Evolutionary conservation across 2,113 vertebrate species (phyloP), one percentile per base, ranked within the genome.

Genomic region (Dendrocopos noguchii): DNA sequence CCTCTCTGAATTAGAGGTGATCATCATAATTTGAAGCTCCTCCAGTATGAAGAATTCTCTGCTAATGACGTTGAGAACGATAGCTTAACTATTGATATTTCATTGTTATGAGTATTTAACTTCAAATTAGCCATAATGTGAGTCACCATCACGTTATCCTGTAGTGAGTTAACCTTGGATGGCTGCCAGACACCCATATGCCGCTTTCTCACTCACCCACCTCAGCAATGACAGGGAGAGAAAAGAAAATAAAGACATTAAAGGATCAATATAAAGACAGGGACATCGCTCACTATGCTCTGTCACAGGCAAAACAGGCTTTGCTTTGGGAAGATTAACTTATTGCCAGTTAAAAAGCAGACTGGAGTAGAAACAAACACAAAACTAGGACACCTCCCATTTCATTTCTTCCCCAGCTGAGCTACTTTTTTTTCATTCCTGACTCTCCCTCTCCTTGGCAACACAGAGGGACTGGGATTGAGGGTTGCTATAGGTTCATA

Each of bases 371-470:
- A 76, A 85, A 47, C 5, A 57, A 64, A 76, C 67, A 57, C 7
- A 57, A 64, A 80, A 36, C 14, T 53, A 25, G 82, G 56, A 0
- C 4, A 47, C 3, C 17, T 78, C 8, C 21, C 4, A 0, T 10
- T 12, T 3, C 7, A 1, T 66, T 90, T 85, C 22, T 87, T 71
- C 22, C 16, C 9, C 27, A 63, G 6, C 2, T 70, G 27, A 70
- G 9, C 5, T 87, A 84, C 53, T 31, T 5, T 53, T 73, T 87
- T 28, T 64, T n/a, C 3, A 5, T 63, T 84, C 46, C 52, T 4
- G 7, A 12, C 22, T 77, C 7, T 65, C 8, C 7, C 15, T 72
- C 1, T 0, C 4, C 6, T 6, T 2, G 10, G 22, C 13, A 68
- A 31, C 5, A 2, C 3, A 53, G 33, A 42, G 12, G 18, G 7